Conservation (phyloP, 2,113 vertebrate species). For the Carettochelys insculpta region DNA sequence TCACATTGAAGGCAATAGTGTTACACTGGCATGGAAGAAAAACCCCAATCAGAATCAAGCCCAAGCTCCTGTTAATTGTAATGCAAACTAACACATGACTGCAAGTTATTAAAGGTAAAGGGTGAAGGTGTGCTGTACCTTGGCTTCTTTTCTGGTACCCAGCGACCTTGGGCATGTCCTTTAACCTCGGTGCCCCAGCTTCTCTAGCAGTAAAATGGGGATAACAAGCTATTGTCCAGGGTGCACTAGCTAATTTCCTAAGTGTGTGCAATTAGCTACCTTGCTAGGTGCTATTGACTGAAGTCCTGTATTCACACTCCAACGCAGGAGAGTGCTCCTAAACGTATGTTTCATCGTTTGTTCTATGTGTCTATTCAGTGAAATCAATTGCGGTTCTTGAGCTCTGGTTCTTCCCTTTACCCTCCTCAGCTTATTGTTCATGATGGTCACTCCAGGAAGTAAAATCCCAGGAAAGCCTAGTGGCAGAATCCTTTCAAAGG, state of each 20-base stretch:
- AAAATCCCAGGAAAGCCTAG: fast-evolving
- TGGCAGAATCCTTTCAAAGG: fast-evolving
- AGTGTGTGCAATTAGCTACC: background rate
- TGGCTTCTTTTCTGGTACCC: background rate
- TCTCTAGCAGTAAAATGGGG: background rate
- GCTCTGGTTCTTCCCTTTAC: no score
- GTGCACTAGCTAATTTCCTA: background rate
- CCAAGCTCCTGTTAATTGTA: background rate
- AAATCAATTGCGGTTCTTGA: background rate
- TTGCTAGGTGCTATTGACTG: background rate
- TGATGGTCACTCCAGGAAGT: background rate
- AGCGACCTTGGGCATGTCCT: background rate
- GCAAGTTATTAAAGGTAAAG: background rate
- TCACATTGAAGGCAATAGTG: background rate
- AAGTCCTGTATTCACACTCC: background rate
- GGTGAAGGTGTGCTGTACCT: background rate
- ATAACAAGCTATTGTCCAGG: background rate
- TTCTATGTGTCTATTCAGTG: background rate
- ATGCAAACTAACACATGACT: background rate
- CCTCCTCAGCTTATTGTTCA: background rate
- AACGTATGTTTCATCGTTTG: background rate
- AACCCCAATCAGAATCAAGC: background rate
- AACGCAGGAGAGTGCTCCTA: background rate
- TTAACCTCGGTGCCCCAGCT: background rate
- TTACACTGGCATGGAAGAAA: background rate